Evolutionary conservation across 2,888 invertebrate genomes (phyloP).

Genomic region (Oscheius sp.): DNA sequence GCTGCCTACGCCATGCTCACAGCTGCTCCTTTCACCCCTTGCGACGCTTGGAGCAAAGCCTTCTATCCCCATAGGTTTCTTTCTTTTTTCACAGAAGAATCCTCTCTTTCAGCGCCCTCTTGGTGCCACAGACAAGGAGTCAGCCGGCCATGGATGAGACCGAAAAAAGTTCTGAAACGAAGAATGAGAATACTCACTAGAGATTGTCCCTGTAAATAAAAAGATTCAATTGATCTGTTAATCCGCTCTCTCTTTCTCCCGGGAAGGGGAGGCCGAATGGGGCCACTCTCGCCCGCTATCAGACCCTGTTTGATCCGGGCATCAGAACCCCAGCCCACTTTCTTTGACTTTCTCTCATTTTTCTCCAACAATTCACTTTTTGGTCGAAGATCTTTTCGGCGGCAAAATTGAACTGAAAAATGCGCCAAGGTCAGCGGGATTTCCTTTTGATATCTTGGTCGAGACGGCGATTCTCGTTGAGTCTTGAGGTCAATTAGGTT

Average conservation of each 20-base stretch:
- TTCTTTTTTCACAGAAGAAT: not conserved
- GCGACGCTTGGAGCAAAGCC: conserved; percentile 72
- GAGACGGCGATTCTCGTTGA: not conserved
- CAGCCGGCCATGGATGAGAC: not conserved
- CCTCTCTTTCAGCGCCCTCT: not conserved
- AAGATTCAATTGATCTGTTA: not conserved
- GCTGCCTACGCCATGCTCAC: conserved; percentile 81
- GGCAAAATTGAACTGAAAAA: not conserved
- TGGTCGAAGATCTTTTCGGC: not conserved
- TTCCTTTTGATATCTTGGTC: too few species aligned
- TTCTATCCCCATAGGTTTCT: conserved; percentile 27
- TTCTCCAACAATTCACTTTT: not conserved
- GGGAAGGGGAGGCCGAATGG: conserved; percentile 12
- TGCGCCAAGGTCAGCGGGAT: not conserved
- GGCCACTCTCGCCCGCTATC: conserved; percentile 30
- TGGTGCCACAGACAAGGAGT: not conserved
- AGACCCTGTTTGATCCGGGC: conserved; percentile 24
- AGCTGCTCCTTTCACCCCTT: conserved; percentile 80
- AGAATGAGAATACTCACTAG: not conserved
- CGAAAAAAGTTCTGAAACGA: conserved; percentile 12
- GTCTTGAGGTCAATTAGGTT: not conserved
- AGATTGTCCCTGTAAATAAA: conserved; percentile 24
- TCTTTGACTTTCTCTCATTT: not conserved
- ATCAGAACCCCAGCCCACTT: conserved; percentile 15
- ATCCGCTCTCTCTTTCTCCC: not conserved